A percentile compares a stretch with the other conserved stretches of the same genome.
phyloP scores from a whole-genome alignment of 1,140 invertebrate genomes.

The Drosophila rhopaloa region DNA sequence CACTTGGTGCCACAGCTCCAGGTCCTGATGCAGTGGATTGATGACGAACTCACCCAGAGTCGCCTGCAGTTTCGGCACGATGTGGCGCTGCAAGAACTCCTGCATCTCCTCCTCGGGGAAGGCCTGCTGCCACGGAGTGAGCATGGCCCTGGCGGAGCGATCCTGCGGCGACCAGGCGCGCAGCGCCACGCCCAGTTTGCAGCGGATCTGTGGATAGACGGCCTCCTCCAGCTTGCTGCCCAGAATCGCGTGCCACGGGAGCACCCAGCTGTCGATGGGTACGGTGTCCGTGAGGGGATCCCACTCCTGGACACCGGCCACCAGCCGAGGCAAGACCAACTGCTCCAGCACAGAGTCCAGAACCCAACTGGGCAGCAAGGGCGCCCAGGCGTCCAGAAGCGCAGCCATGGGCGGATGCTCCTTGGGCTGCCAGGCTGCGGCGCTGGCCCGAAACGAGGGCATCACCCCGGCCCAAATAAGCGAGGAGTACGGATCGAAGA shows the following conservation, averaged over 20 bases:
- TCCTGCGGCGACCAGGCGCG: conserved; percentile 97
- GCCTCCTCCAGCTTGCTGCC: conserved; percentile 89
- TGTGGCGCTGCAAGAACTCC: conserved; percentile 94
- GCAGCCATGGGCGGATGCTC: conserved; percentile 90
- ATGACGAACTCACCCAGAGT: conserved; percentile 90
- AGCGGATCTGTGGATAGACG: conserved; percentile 96
- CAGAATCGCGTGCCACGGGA: conserved; percentile 91
- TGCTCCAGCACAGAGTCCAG: conserved; percentile 93
- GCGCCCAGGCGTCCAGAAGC: conserved; percentile 92
- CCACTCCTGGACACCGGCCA: conserved; percentile 94
- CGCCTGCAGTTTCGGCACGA: conserved; percentile 94
- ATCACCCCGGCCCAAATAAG: conserved; percentile 96
- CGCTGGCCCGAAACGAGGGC: conserved; percentile 87
- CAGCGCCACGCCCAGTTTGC: conserved; percentile 95
- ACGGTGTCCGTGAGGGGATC: conserved; percentile 97
- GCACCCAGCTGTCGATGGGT: conserved; percentile 98
- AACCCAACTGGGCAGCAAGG: conserved; percentile 93
- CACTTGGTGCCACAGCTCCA: conserved; percentile 92
- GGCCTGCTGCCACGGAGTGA: conserved; percentile 96
- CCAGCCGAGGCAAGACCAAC: conserved; percentile 91
- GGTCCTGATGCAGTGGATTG: conserved; percentile 93
- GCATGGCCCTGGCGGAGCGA: conserved; percentile 94
- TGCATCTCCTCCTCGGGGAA: conserved; percentile 93
- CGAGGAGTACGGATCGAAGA: conserved; percentile 91
- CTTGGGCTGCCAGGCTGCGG: conserved; percentile 89